Evolutionary conservation across 2,113 vertebrate species (phyloP).

Genomic region (Ammospiza nelsoni): DNA sequence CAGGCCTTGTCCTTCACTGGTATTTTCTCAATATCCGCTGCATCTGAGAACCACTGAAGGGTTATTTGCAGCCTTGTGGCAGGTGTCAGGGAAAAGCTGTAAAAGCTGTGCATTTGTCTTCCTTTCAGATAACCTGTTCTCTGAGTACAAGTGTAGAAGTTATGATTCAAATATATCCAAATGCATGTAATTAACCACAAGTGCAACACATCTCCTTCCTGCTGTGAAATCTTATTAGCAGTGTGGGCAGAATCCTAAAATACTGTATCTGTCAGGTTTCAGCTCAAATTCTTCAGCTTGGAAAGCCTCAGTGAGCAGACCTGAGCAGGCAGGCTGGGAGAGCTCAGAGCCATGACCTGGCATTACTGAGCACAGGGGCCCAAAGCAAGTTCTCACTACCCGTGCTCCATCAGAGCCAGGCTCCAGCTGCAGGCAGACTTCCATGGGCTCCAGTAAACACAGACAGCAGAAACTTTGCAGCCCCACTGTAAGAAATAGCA

Average conservation of each 20-base stretch:
- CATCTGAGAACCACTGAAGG: not conserved
- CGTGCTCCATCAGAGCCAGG: accelerated
- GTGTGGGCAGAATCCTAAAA: slow-evolving; percentile 29
- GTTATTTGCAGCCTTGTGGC: not conserved
- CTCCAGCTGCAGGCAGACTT: not conserved
- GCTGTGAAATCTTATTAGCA: slow-evolving; percentile 25
- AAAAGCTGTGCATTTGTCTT: slow-evolving; percentile 1
- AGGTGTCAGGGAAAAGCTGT: not conserved
- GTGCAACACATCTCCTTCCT: slow-evolving; percentile 44
- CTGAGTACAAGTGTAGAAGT: not conserved
- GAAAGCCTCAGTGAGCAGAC: not conserved
- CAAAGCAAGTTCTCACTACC: not conserved
- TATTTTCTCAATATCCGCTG: not conserved
- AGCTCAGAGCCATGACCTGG: not conserved
- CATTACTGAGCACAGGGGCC: not conserved
- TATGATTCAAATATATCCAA: slow-evolving; percentile 46
- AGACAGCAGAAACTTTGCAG: not conserved
- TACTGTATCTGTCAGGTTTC: not conserved
- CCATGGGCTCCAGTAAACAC: not conserved
- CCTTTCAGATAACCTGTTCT: slow-evolving; percentile 3
- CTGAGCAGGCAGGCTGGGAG: not conserved
- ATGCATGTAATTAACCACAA: slow-evolving; percentile 49
- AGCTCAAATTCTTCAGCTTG: not conserved
- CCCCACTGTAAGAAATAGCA: not conserved
- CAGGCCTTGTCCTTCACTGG: not conserved